A percentile compares a stretch with the other conserved stretches of the same genome.
phyloP scores from a whole-genome alignment of 2,113 vertebrate species.

The Nannospalax galili region DNA sequence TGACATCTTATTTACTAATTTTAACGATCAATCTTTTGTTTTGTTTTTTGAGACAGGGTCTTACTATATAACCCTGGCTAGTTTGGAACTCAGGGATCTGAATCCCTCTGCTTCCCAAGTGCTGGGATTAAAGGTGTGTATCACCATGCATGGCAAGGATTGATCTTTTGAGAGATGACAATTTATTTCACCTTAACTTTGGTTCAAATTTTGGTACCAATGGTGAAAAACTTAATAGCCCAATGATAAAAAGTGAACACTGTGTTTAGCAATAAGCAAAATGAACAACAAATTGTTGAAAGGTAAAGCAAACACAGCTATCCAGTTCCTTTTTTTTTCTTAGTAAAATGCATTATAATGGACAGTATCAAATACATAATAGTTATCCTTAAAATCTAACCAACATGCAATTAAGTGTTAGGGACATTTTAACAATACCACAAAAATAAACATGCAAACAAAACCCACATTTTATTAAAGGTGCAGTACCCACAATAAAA shows the following conservation, averaged over 20 bases:
- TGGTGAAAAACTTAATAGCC: not conserved
- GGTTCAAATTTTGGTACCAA: constrained; percentile 31
- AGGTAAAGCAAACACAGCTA: not conserved
- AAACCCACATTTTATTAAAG: constrained; percentile 81
- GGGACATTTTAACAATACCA: constrained; percentile 55
- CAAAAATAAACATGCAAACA: constrained; percentile 72
- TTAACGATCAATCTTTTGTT: too few species aligned
- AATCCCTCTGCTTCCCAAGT: not conserved
- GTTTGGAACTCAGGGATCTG: not conserved
- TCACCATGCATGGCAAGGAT: not conserved
- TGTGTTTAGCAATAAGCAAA: not conserved
- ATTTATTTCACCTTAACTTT: constrained; percentile 53
- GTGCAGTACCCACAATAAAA: constrained; percentile 86
- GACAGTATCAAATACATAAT: constrained; percentile 45
- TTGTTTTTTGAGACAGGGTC: not conserved
- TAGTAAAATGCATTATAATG: constrained; percentile 62
- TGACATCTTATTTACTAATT: too few species aligned
- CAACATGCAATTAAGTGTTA: constrained; percentile 66
- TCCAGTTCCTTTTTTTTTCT: constrained; percentile 24
- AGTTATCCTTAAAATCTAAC: constrained; percentile 50
- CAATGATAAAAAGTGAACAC: constrained; percentile 70
- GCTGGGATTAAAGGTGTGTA: not conserved
- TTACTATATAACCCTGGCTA: not conserved
- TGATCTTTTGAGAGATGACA: not conserved
- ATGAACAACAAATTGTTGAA: not conserved